Percentiles rank a stretch among this genome's conserved stretches.
Evolutionary conservation across 2,888 invertebrate genomes (phyloP).

Genomic region (Oeneis ivallda): DNA sequence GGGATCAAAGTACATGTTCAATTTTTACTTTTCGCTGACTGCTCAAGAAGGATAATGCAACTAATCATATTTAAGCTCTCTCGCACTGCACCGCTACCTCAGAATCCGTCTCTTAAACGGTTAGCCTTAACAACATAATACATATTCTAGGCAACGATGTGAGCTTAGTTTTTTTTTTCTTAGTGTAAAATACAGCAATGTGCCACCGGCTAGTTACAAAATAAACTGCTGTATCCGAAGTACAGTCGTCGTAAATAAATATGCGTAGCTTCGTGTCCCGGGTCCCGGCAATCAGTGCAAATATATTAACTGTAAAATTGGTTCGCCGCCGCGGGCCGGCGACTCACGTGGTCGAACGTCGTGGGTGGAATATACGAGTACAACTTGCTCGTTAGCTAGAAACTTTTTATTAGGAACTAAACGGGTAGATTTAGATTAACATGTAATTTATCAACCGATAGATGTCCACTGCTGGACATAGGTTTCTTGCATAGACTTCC

Average conservation of each 20-base stretch:
- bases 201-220: slow-evolving; percentile 14
- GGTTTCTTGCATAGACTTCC: too few species aligned
- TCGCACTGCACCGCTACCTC: too few species aligned
- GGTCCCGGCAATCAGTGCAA: slow-evolving; percentile 72
- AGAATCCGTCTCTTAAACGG: too few species aligned
- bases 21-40: too few species aligned
- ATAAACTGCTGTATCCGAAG: slow-evolving; percentile 45
- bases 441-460: background rate
- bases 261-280: slow-evolving; percentile 47
- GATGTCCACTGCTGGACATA: too few species aligned
- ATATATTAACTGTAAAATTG: slow-evolving; percentile 75
- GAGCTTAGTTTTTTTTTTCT: background rate
- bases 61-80: too few species aligned
- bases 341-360: slow-evolving; percentile 33
- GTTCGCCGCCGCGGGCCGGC: slow-evolving; percentile 55
- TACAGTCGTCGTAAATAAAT: slow-evolving; percentile 60
- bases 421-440: background rate
- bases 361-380: slow-evolving; percentile 33
- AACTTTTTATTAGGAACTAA: background rate
- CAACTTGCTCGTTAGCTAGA: slow-evolving; percentile 2
- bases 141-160: too few species aligned
- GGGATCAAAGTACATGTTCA: too few species aligned
- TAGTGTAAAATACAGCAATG: background rate
- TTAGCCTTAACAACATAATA: too few species aligned
- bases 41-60: too few species aligned